A percentile compares a stretch with the other conserved stretches of the same genome.
These are phyloP conservation scores for Temnothorax rugatulus DNA, from an alignment of 2,888 invertebrate species.

Conservation along the genomic window DNA sequence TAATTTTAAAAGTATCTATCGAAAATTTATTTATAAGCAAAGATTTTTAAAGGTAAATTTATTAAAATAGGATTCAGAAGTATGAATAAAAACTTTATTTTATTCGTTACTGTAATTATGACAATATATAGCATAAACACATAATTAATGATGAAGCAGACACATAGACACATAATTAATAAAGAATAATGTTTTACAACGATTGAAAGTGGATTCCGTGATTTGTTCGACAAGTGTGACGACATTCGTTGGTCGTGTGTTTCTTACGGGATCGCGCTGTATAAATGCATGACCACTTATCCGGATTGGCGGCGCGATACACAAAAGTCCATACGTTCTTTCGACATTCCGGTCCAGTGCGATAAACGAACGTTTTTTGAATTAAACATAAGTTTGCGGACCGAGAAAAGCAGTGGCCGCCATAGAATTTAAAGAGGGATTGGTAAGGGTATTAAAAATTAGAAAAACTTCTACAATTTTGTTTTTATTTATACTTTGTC, in stretches of 20 bases:
- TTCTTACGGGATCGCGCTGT: constrained; percentile 72
- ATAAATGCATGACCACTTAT: constrained; percentile 86
- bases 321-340: constrained; percentile 79
- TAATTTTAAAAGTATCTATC: not conserved
- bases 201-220: constrained; percentile 56
- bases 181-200: not conserved
- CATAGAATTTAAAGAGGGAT: constrained; percentile 17
- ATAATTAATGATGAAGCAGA: not conserved
- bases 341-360: constrained; percentile 65
- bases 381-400: constrained; percentile 82
- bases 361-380: constrained; percentile 80
- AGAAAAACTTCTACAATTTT: constrained; percentile 1
- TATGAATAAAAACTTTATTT: not conserved
- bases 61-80: not conserved
- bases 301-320: constrained; percentile 84
- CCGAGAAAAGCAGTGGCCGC: constrained; percentile 37
- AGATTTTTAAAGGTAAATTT: not conserved
- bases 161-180: not conserved
- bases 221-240: constrained; percentile 66
- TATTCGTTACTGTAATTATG: not conserved
- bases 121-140: not conserved
- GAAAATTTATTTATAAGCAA: not conserved
- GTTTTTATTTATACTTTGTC: not conserved
- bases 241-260: constrained; percentile 36
- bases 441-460: constrained; percentile 22